Evolutionary conservation across 1,140 invertebrate species (phyloP).

Genomic region (Dendroctonus valens): DNA sequence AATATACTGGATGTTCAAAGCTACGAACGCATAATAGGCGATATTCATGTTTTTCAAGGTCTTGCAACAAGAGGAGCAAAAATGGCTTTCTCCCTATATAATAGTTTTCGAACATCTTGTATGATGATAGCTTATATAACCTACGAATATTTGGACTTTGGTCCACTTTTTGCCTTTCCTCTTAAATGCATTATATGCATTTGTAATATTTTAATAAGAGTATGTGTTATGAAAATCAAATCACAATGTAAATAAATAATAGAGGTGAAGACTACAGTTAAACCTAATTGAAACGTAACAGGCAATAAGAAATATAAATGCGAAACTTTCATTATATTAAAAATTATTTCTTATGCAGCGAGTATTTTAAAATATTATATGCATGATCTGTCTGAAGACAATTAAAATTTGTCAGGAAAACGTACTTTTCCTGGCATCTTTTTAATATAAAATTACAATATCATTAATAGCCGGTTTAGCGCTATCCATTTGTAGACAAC

Average conservation of each 20-base stretch:
- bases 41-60: neutral
- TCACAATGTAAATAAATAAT: constrained; percentile 14
- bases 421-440: too few species aligned
- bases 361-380: too few species aligned
- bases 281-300: constrained; percentile 20
- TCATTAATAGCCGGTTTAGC: too few species aligned
- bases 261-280: constrained; percentile 23
- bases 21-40: neutral
- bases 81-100: neutral
- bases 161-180: constrained; percentile 39
- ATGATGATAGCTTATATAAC: constrained; percentile 14
- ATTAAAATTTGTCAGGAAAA: too few species aligned
- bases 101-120: constrained; percentile 9
- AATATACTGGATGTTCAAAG: constrained; percentile 16
- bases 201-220: constrained; percentile 40
- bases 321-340: too few species aligned
- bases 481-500: constrained; percentile 6
- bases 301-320: too few species aligned
- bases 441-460: too few species aligned
- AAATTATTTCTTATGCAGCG: too few species aligned
- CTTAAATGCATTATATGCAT: constrained; percentile 30
- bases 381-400: too few species aligned
- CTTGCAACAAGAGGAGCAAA: too few species aligned
- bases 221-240: constrained; percentile 19
- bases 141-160: constrained; percentile 34